phyloP scores from a whole-genome alignment of 2,113 vertebrate species.

The Festucalex cinctus region DNA sequence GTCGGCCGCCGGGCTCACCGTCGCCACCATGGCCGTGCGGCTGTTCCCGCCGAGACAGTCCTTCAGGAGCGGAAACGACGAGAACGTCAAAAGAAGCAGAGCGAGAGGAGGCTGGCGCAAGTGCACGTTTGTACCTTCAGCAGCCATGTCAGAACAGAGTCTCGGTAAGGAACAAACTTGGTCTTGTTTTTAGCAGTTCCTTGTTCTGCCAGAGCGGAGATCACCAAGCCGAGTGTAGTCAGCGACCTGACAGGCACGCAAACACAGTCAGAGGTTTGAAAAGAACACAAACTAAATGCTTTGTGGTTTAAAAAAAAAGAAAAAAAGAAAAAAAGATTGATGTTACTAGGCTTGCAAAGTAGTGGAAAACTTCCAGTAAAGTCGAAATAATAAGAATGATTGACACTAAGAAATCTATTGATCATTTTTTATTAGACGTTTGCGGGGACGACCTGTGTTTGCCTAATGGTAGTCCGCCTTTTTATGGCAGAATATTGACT shows the following conservation, averaged over 20 bases:
- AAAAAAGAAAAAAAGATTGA: neutral
- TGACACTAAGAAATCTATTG: no score
- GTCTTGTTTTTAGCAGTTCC: slow-evolving; percentile 92
- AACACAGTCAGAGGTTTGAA: slow-evolving; percentile 6
- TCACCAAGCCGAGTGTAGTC: slow-evolving; percentile 92
- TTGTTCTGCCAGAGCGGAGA: slow-evolving; percentile 95
- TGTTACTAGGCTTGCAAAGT: neutral
- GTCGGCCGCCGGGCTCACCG: slow-evolving; percentile 90
- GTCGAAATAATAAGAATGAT: neutral
- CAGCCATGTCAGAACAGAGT: slow-evolving; percentile 97
- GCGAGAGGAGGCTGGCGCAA: neutral
- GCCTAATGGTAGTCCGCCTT: no score
- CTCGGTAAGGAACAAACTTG: slow-evolving; percentile 98
- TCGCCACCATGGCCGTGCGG: slow-evolving; percentile 95
- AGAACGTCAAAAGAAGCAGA: neutral
- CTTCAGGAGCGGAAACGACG: slow-evolving; percentile 48
- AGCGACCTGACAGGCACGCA: slow-evolving; percentile 79
- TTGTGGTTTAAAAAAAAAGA: neutral
- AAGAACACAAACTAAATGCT: neutral
- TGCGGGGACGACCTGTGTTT: no score
- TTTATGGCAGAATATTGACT: no score
- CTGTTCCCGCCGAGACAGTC: slow-evolving; percentile 94
- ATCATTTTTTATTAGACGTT: no score
- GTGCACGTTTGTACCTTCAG: slow-evolving; percentile 79
- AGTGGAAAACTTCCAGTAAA: neutral